A percentile compares a stretch with the other conserved stretches of the same genome.
These are phyloP conservation scores for Ichneumon xanthorius DNA, from an alignment of 2,888 invertebrate genomes.

Conservation along the genomic window DNA sequence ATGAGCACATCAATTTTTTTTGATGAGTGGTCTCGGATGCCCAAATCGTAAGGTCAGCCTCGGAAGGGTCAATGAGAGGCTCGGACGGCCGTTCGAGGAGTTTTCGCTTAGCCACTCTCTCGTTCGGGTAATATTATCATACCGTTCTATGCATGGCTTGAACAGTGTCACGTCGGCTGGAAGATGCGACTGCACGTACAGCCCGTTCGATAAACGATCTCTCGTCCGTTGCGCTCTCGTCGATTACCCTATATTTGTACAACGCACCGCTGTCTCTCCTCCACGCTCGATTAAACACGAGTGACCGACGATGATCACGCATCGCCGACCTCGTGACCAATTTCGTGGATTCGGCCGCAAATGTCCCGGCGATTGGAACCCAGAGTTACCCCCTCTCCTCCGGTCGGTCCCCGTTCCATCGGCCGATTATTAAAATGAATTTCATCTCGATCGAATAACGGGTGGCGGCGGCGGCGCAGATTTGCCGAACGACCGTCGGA, in stretches of 20 bases:
- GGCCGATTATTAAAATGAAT: constrained; percentile 60
- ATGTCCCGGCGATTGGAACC: constrained; percentile 48
- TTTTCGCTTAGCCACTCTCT: background rate
- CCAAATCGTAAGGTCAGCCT: too few relatives aligned
- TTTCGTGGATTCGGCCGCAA: constrained; percentile 51
- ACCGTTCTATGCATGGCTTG: constrained; percentile 1
- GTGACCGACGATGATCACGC: constrained; percentile 63
- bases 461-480: constrained; percentile 12
- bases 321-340: constrained; percentile 57
- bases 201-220: constrained; percentile 54
- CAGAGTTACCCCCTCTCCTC: background rate
- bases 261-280: constrained; percentile 29
- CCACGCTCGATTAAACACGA: constrained; percentile 58
- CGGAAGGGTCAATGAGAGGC: background rate
- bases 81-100: background rate
- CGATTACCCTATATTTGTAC: constrained; percentile 42
- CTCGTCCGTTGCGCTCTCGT: constrained; percentile 23
- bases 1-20: too few relatives aligned
- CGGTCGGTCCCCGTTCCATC: background rate
- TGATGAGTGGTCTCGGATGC: too few relatives aligned
- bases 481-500: background rate
- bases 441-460: constrained; percentile 41
- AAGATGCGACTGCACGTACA: constrained; percentile 51
- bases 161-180: constrained; percentile 38
- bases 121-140: background rate